phyloP scores from a whole-genome alignment of 1,140 invertebrate species.

The Drosophila pandora region DNA sequence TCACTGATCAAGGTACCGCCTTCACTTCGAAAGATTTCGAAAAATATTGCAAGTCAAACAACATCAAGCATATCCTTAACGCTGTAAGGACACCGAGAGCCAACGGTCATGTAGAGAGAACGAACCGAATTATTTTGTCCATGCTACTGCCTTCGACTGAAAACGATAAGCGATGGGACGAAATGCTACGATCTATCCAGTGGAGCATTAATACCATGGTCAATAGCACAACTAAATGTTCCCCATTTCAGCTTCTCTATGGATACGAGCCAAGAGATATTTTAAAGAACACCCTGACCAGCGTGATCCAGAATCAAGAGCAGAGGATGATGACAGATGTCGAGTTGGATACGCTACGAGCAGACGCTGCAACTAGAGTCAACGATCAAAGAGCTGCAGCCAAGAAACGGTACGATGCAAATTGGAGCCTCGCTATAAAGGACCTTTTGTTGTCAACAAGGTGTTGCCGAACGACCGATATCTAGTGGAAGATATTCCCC shows the following conservation, averaged over 20 bases:
- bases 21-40: slow-evolving; percentile 11
- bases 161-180: too few species aligned
- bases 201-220: too few species aligned
- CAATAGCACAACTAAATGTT: too few species aligned
- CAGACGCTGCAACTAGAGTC: background rate
- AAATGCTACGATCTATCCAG: too few species aligned
- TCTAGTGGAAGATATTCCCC: too few species aligned
- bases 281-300: background rate
- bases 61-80: slow-evolving; percentile 6
- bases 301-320: too few species aligned
- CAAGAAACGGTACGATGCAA: slow-evolving; percentile 19
- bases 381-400: slow-evolving; percentile 1
- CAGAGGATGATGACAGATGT: too few species aligned
- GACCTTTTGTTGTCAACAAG: too few species aligned
- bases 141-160: too few species aligned
- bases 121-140: background rate
- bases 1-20: slow-evolving; percentile 8
- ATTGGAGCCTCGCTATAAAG: too few species aligned
- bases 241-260: background rate
- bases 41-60: slow-evolving; percentile 8
- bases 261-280: background rate
- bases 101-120: background rate
- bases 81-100: slow-evolving; percentile 8
- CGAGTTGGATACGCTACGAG: too few species aligned
- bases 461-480: too few species aligned